Base-by-base conservation (phyloP, 1,140 invertebrate genomes). In the Drosophila subpulchrella region DNA sequence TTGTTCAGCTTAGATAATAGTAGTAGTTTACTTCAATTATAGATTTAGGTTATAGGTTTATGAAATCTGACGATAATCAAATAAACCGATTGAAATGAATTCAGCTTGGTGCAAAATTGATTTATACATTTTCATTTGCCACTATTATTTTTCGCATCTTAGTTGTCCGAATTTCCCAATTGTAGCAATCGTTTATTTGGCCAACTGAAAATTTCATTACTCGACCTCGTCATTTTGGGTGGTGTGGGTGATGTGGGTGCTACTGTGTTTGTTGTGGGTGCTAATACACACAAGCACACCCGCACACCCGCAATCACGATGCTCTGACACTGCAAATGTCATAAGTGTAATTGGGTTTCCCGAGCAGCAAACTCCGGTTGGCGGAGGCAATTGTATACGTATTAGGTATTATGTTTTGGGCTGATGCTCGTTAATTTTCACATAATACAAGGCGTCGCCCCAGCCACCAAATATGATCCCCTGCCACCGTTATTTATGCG, bases 281-380 rank as follows among this genome's bases (percentile, higher is more conserved):
- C 32, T 30, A 32, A 48, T 17, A 15, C 46, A 41, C 36, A 59
- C 38, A 34, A 39, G 51, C 38, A 63, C 20, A 20, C 20, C 20
- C 20, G 20, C 13, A 44, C 30, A 15, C 5, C 6, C 27, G 57
- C 55, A 60, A 46, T 71, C 44, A 62, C 44, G 34, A 51, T 53
- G 59, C 39, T 56, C 58, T 66, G 78, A 30, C 53, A 51, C 67
- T 76, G 79, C 47, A 74, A 88, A 79, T 86, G 83, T 88, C 83
- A 88, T 88, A 82, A 51, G 57, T 79, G 75, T 88, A 86, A 88
- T 86, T 86, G 83, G 83, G 78, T 82, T 86, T 77, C 78, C 59
- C 65, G 57, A 67, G 44, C 32, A 46, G 71, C 60, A 62, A 76
- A 63, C 56, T 34, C 44, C 65, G 15, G 39, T 2, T 17, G 36